phyloP scores from a whole-genome alignment of 2,888 invertebrate genomes.

The Eristalis intricaria region DNA sequence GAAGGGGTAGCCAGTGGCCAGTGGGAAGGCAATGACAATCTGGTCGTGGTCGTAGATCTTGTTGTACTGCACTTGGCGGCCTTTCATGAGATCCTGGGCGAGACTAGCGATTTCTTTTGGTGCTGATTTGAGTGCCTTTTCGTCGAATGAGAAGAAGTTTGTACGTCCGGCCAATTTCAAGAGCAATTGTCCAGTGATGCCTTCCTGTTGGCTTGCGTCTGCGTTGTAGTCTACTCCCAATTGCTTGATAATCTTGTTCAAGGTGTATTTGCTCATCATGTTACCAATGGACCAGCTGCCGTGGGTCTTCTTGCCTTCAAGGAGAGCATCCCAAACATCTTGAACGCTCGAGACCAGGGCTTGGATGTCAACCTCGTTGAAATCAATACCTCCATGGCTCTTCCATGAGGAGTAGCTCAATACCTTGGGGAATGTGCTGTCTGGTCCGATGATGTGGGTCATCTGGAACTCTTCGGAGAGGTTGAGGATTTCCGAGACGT shows the following conservation, averaged over 20 bases:
- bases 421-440: constrained; percentile 40
- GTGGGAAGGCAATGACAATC: constrained; percentile 86
- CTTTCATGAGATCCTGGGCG: constrained; percentile 73
- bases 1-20: constrained; percentile 88
- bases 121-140: constrained; percentile 21
- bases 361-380: constrained; percentile 53
- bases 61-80: constrained; percentile 83
- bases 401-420: constrained; percentile 56
- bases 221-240: constrained; percentile 32
- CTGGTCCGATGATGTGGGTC: constrained; percentile 55
- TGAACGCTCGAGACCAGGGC: constrained; percentile 45
- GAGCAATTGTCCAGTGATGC: constrained; percentile 46
- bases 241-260: constrained; percentile 36
- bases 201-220: neutral
- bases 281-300: neutral
- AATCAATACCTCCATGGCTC: constrained; percentile 38
- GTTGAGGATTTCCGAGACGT: constrained; percentile 38
- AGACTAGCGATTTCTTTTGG: constrained; percentile 68
- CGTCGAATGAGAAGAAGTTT: constrained; percentile 47
- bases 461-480: constrained; percentile 63
- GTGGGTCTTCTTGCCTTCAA: neutral
- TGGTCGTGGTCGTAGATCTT: constrained; percentile 84
- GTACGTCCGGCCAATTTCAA: constrained; percentile 49
- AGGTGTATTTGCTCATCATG: constrained; percentile 10
- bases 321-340: constrained; percentile 27